phyloP scores from a whole-genome alignment of 1,140 invertebrate genomes.

The Stratiolaelaps scimitus region DNA sequence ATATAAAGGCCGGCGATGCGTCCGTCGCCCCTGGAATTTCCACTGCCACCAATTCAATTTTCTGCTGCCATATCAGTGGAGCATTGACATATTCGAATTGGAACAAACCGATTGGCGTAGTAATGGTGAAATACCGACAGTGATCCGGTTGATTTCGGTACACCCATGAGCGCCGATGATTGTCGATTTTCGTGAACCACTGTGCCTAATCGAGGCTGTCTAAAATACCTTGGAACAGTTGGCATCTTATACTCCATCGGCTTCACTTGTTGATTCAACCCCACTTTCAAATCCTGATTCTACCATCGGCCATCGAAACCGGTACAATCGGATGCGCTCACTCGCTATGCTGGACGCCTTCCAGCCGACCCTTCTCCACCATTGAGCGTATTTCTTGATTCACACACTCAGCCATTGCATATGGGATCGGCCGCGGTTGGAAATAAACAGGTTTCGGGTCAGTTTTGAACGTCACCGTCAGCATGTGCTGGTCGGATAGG shows the following conservation, averaged over 20 bases:
- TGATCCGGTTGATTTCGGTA: background rate
- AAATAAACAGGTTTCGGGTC: background rate
- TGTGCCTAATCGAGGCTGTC: background rate
- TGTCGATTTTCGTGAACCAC: no score
- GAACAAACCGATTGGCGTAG: background rate
- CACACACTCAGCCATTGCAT: background rate
- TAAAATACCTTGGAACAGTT: background rate
- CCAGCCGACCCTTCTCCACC: background rate
- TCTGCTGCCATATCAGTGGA: background rate
- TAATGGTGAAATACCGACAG: background rate
- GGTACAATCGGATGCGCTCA: background rate
- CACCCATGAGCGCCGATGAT: background rate
- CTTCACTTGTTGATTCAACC: background rate
- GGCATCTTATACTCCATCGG: background rate
- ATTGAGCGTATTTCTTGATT: background rate
- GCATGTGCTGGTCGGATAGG: no score
- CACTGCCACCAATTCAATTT: background rate
- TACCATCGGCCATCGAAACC: background rate
- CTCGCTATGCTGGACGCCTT: background rate
- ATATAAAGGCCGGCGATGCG: conserved; percentile 44
- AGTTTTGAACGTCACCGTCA: no score
- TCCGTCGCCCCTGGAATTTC: conserved; percentile 38
- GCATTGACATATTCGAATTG: background rate
- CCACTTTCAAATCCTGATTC: background rate
- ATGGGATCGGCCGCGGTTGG: background rate